Evolutionary conservation across 2,113 vertebrate species (phyloP), one percentile per base, ranked within the genome.

Genomic region (Oncorhynchus nerka): DNA sequence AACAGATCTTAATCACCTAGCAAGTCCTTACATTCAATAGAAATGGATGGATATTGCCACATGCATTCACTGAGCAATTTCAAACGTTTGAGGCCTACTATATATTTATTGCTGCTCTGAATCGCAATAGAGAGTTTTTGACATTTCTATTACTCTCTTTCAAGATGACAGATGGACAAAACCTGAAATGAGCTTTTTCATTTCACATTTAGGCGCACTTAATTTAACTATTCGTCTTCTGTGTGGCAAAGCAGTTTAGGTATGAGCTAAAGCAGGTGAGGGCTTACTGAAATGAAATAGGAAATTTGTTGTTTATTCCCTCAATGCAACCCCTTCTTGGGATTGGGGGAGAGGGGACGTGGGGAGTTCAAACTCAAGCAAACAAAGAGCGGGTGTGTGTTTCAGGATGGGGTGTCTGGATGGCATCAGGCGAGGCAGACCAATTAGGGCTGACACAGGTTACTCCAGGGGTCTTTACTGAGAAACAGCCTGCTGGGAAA

Each of bases 351-450:
- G 85, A 85, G 83, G 81, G 39, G 39, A 2, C 7, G 39, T 75
- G 76, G 78, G 79, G 92, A 90, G 89, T 82, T 45, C 87, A 83
- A 45, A 45, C 39, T 45, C 39, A 45, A 45, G 39, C 39, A 45
- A 94, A 98, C 95, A 97, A 96, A 97, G 94, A 45, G 39, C 9
- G 90, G 95, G 95, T 97, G 95, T 97, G 95, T 95, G 94, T 98
- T 96, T 96, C 95, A 94, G 89, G 94, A 93, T 86, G 84, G 74
- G 88, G 89, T 4, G 87, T 92, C 97, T 99, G 97, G 90, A 89
- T 93, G 95, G 92, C 91, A 95, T 99, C 97, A 97, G 79, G 66
- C 76, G 81, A 83, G 81, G 84, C 81, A 80, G 88, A 89, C 91
- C 89, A 94, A 99, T 98, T 93, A 88, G 87, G 89, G 85, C 75